Conservation (phyloP, 23 tunicate genomes). For the Corella eumyota region DNA sequence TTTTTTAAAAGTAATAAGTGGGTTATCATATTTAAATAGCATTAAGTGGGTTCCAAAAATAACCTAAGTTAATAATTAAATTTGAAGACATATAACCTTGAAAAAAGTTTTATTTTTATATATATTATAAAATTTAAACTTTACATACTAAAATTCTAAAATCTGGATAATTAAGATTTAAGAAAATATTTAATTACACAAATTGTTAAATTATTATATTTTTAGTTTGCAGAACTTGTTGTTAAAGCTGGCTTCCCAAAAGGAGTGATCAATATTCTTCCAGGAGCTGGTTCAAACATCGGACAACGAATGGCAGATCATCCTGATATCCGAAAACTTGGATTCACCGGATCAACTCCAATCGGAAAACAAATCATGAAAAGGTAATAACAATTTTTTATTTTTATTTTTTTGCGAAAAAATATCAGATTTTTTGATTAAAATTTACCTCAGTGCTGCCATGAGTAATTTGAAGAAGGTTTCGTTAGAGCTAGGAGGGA, state of each 20-base stretch:
- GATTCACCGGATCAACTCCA: constrained; percentile 95
- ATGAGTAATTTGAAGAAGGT: constrained; percentile 82
- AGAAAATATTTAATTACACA: too few relatives aligned
- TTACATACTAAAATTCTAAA: too few relatives aligned
- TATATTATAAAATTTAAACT: too few relatives aligned
- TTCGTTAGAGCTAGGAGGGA: constrained; percentile 90
- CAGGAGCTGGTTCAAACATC: constrained; percentile 88
- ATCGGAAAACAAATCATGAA: constrained; percentile 96
- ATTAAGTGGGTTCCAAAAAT: too few relatives aligned
- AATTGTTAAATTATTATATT: too few relatives aligned
- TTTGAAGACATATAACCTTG: too few relatives aligned
- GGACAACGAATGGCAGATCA: constrained; percentile 94
- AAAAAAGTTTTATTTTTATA: too few relatives aligned
- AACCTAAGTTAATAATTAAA: too few relatives aligned
- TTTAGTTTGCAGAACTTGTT: constrained; percentile 87
- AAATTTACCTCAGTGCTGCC: constrained; percentile 46
- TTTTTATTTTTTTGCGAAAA: background rate
- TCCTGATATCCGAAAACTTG: constrained; percentile 91
- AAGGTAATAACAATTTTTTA: constrained; percentile 16
- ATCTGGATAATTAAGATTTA: too few relatives aligned
- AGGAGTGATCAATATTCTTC: constrained; percentile 92
- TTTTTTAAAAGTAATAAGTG: too few relatives aligned
- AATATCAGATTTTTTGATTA: background rate
- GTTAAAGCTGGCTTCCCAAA: constrained; percentile 94
- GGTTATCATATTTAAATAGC: too few relatives aligned